Evolutionary conservation across 2,888 invertebrate genomes (phyloP).

Genomic region (Drosophila emarginata): DNA sequence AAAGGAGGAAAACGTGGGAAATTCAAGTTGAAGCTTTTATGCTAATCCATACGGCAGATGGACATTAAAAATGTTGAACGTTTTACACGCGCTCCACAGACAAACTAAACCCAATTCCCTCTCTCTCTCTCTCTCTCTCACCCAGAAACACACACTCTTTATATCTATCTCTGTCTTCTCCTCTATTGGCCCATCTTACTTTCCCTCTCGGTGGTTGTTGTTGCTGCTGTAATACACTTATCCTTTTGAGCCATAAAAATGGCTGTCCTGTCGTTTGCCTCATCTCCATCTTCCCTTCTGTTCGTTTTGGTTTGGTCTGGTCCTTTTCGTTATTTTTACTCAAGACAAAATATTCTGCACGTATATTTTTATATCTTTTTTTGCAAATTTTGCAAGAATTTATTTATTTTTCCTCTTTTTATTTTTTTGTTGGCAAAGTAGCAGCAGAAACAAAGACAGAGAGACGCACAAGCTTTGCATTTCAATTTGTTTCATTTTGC

Average conservation of each 20-base stretch:
- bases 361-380: slow-evolving; percentile 20
- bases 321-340: slow-evolving; percentile 35
- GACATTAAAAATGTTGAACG: slow-evolving; percentile 69
- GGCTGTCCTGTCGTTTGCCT: slow-evolving; percentile 58
- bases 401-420: slow-evolving; percentile 44
- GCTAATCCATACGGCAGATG: slow-evolving; percentile 67
- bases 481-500: slow-evolving; percentile 58
- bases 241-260: slow-evolving; percentile 62
- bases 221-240: slow-evolving; percentile 64
- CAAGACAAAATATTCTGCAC: slow-evolving; percentile 41
- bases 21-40: slow-evolving; percentile 48
- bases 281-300: slow-evolving; percentile 23
- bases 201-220: background rate
- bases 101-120: slow-evolving; percentile 22
- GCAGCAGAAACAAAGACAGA: slow-evolving; percentile 45
- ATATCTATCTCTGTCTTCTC: slow-evolving; percentile 32
- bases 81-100: slow-evolving; percentile 54
- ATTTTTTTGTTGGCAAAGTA: background rate
- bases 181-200: slow-evolving; percentile 15
- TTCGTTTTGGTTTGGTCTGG: slow-evolving; percentile 30
- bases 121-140: background rate
- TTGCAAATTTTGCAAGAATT: slow-evolving; percentile 55
- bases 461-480: slow-evolving; percentile 61
- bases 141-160: background rate
- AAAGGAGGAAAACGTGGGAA: background rate